Conservation (phyloP, 2,888 invertebrate species). For the Pantelozetes paolii region DNA sequence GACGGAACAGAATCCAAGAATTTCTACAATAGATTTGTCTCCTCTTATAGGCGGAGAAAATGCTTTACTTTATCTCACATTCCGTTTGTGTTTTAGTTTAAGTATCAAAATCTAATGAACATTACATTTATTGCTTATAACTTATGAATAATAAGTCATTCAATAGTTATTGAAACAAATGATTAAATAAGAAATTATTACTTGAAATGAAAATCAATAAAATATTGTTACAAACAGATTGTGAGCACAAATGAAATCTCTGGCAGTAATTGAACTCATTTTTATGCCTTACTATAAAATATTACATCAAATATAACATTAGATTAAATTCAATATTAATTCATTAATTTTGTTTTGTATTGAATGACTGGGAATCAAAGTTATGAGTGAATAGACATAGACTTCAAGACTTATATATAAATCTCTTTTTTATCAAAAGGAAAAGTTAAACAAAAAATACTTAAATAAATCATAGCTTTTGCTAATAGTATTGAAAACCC, state of each 20-base stretch:
- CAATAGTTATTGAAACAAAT: not conserved
- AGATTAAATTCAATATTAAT: not conserved
- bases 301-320: not conserved
- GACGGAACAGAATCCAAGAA: not conserved
- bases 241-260: too few relatives aligned
- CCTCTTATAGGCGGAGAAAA: not conserved
- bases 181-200: too few relatives aligned
- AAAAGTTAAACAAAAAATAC: not conserved
- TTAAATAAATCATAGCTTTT: conserved; percentile 25
- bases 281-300: too few relatives aligned
- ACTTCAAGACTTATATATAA: not conserved
- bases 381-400: too few relatives aligned
- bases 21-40: not conserved
- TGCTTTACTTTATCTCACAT: not conserved
- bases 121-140: not conserved
- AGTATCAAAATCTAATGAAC: conserved; percentile 12
- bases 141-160: not conserved
- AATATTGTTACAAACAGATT: too few relatives aligned
- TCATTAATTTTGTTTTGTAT: not conserved
- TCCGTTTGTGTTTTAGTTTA: not conserved
- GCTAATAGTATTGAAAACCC: not conserved
- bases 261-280: too few relatives aligned
- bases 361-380: too few relatives aligned
- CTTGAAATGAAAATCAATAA: too few relatives aligned
- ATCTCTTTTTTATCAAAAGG: not conserved